phyloP scores from a whole-genome alignment of 1,140 invertebrate genomes.

The Periplaneta americana region DNA sequence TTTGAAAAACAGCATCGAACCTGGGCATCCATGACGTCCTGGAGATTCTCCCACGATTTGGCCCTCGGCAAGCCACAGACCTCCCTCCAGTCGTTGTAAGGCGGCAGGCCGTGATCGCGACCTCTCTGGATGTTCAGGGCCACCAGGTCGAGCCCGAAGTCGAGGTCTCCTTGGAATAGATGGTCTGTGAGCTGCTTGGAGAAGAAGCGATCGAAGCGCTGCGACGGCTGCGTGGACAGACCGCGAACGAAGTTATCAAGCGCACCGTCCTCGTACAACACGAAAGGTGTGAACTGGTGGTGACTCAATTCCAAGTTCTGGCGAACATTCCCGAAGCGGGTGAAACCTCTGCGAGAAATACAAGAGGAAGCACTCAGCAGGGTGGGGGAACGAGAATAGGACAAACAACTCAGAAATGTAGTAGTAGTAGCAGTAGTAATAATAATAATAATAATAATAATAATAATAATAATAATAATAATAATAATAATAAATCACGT shows the following conservation, averaged over 20 bases:
- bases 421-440: no score
- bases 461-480: no score
- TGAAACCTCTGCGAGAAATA: constrained; percentile 34
- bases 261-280: constrained; percentile 41
- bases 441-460: no score
- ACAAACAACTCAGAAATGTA: no score
- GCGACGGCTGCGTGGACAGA: constrained; percentile 44
- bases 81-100: constrained; percentile 62
- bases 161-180: constrained; percentile 44
- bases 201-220: constrained; percentile 47
- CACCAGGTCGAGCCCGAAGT: constrained; percentile 58
- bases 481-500: no score
- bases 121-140: constrained; percentile 65
- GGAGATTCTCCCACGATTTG: constrained; percentile 46
- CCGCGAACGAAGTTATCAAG: constrained; percentile 48
- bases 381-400: no score
- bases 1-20: constrained; percentile 33
- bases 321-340: constrained; percentile 38
- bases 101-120: constrained; percentile 60
- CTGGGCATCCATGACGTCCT: constrained; percentile 47
- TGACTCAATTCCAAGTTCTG: constrained; percentile 48
- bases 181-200: constrained; percentile 53
- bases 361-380: no score
- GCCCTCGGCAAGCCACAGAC: constrained; percentile 50
- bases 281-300: constrained; percentile 43